These are phyloP conservation scores for Euproctis similis DNA, from an alignment of 2,888 invertebrate species.

Conservation along the genomic window DNA sequence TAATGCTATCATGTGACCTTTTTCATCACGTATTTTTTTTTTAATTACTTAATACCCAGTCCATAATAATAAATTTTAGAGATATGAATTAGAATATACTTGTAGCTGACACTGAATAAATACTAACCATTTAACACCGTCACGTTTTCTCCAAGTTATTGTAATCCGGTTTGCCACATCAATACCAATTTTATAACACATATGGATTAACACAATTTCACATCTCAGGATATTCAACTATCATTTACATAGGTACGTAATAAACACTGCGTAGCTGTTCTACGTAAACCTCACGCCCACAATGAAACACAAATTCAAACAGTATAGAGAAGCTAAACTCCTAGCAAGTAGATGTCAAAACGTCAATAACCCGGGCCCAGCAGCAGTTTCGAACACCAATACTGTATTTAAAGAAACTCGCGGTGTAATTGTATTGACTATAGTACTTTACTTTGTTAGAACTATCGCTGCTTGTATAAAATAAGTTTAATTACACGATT, in stretches of 20 bases:
- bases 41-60: too few species aligned
- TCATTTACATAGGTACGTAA: slow-evolving; percentile 11
- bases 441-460: too few species aligned
- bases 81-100: too few species aligned
- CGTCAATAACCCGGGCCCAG: slow-evolving; percentile 66
- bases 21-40: too few species aligned
- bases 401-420: slow-evolving; percentile 6
- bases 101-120: background rate
- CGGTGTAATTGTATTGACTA: slow-evolving; percentile 4
- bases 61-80: too few species aligned
- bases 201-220: slow-evolving; percentile 38
- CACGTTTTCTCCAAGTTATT: slow-evolving; percentile 63
- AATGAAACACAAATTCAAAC: slow-evolving; percentile 60
- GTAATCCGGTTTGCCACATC: slow-evolving; percentile 72
- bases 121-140: slow-evolving; percentile 66
- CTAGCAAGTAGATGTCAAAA: slow-evolving; percentile 37
- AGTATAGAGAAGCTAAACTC: slow-evolving; percentile 48
- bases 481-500: too few species aligned
- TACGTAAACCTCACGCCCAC: slow-evolving; percentile 41
- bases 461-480: too few species aligned
- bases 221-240: slow-evolving; percentile 30
- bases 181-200: slow-evolving; percentile 59
- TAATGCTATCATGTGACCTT: too few species aligned
- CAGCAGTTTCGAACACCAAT: slow-evolving; percentile 29
- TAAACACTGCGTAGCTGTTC: slow-evolving; percentile 20